A percentile compares a stretch with the other conserved stretches of the same genome.
These are phyloP conservation scores for Hystrix cristata DNA, from an alignment of 2,113 vertebrate genomes.

Conservation along the genomic window DNA sequence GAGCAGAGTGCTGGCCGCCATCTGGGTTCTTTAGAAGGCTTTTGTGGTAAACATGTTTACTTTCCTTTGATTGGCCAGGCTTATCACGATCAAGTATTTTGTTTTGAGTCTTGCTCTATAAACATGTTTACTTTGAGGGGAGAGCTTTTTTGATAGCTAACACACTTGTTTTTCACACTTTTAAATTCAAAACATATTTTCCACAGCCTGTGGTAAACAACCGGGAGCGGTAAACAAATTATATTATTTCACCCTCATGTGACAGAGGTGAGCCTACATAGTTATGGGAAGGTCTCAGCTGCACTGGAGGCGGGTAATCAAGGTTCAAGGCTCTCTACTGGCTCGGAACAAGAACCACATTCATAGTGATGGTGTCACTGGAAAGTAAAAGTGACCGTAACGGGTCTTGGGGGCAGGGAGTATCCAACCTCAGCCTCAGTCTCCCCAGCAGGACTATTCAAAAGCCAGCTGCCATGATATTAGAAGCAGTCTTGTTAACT, in stretches of 20 bases:
- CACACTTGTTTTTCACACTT: conserved; percentile 74
- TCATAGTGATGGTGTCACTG: background rate
- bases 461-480: background rate
- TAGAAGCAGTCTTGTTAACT: background rate
- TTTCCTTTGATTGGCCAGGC: conserved; percentile 73
- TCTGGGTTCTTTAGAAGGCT: conserved; percentile 72
- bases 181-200: conserved; percentile 79
- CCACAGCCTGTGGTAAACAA: conserved; percentile 69
- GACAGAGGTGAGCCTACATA: background rate
- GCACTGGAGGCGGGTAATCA: background rate
- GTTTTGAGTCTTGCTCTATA: conserved; percentile 74
- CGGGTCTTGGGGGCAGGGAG: background rate
- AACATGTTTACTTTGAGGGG: conserved; percentile 77
- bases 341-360: background rate
- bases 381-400: background rate
- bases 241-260: conserved; percentile 40
- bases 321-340: background rate
- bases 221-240: conserved; percentile 74
- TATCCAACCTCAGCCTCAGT: background rate
- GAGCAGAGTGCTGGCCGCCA: conserved; percentile 68
- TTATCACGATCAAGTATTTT: conserved; percentile 79
- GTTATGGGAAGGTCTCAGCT: background rate
- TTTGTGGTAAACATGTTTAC: conserved; percentile 82
- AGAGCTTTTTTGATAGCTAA: conserved; percentile 72
- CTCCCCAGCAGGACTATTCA: background rate